A percentile compares a stretch with the other conserved stretches of the same genome.
Evolutionary conservation across 2,113 vertebrate genomes (phyloP).

Genomic region (Choloepus hoffmanni): DNA sequence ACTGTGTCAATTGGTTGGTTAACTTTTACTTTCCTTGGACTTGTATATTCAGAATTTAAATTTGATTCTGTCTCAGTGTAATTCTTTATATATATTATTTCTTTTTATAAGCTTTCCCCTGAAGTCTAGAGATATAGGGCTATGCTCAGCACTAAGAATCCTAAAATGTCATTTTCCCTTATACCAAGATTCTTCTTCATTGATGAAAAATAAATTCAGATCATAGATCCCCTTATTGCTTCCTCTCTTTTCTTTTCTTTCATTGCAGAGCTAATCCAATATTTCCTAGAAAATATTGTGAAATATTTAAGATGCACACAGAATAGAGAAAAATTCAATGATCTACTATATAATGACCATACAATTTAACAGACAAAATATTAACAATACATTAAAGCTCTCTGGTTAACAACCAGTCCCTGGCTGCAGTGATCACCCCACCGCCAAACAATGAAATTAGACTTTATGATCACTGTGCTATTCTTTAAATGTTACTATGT

Average conservation of each 20-base stretch:
- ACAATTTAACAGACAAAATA: background rate
- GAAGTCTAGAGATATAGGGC: background rate
- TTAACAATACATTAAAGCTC: background rate
- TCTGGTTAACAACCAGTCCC: background rate
- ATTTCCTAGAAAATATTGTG: constrained; percentile 9
- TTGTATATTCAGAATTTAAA: background rate
- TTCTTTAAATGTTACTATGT: background rate
- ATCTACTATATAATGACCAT: background rate
- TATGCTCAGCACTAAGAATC: background rate
- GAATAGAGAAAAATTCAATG: background rate
- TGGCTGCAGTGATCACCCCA: background rate
- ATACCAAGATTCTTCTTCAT: background rate
- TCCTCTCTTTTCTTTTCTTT: constrained; percentile 24
- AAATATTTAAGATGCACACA: background rate
- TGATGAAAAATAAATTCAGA: constrained; percentile 47
- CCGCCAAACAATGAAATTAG: background rate
- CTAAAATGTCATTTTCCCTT: background rate
- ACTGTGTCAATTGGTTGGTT: rapidly evolving
- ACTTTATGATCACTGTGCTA: background rate
- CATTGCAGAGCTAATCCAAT: constrained; percentile 15
- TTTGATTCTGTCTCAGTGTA: background rate
- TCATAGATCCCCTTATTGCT: background rate
- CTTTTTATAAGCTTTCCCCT: background rate
- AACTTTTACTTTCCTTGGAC: background rate
- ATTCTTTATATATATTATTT: background rate